A percentile compares a stretch with the other conserved stretches of the same genome.
These are phyloP conservation scores for Spodoptera littoralis DNA, from an alignment of 2,888 invertebrate species.

Conservation along the genomic window DNA sequence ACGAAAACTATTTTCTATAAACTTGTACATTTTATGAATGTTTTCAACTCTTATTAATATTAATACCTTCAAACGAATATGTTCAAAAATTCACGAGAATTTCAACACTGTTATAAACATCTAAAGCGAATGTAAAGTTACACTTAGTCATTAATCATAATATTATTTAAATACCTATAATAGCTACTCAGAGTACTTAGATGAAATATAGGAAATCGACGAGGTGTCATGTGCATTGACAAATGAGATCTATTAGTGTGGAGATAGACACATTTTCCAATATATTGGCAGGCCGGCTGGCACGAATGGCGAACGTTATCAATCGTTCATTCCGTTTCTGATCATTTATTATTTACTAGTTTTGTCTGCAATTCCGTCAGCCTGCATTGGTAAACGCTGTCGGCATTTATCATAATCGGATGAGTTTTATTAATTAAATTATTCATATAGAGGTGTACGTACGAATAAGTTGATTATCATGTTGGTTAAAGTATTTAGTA, in stretches of 20 bases:
- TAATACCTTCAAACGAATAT: too few relatives aligned
- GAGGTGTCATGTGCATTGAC: constrained; percentile 48
- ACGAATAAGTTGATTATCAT: too few relatives aligned
- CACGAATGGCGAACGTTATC: constrained; percentile 33
- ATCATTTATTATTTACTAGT: constrained; percentile 48
- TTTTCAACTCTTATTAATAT: too few relatives aligned
- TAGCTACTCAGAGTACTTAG: constrained; percentile 14
- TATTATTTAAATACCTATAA: constrained; percentile 34
- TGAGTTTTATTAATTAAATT: too few relatives aligned
- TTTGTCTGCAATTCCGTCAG: constrained; percentile 38
- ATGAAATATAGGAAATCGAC: constrained; percentile 36
- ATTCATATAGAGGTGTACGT: too few relatives aligned
- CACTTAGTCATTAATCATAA: constrained; percentile 33
- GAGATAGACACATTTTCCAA: constrained; percentile 53
- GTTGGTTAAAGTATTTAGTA: too few relatives aligned
- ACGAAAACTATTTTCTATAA: too few relatives aligned
- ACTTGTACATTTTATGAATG: too few relatives aligned
- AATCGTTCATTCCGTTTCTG: constrained; percentile 33
- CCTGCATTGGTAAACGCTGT: constrained; percentile 24
- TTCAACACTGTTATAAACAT: too few relatives aligned
- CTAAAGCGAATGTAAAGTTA: constrained; percentile 22
- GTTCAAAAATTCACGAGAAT: too few relatives aligned
- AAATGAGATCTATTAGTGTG: constrained; percentile 56
- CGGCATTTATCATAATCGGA: constrained; percentile 7
- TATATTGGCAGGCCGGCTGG: constrained; percentile 41